Base-by-base conservation (phyloP, 2,797 vertebrate species). In the Phyllotis vaccarum region DNA sequence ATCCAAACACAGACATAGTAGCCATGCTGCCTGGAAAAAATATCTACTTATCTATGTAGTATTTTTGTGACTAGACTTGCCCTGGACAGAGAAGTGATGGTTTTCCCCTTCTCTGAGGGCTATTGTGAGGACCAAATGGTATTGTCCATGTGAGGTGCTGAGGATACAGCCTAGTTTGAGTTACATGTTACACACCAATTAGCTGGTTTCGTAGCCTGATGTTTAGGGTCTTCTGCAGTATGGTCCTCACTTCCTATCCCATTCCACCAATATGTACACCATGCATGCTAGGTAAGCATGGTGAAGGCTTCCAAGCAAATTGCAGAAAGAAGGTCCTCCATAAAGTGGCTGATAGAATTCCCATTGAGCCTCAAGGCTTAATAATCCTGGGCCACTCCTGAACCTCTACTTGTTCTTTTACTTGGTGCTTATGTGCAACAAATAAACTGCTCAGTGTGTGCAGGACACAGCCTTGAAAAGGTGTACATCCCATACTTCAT, bases 101-200 rank as follows among this genome's bases (percentile, higher is more conserved):
- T n/a, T 86, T 58, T n/a, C 3, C 43, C 60, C 34, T 58, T 40
- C 49, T 86, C 22, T 52, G 56, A 86, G 72, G 10, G 43, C 34
- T 64, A 31, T 43, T 91, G 17, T 76, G 40, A 81, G 87, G 58
- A 93, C 49, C 40, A 24, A 90, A 43, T 46, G 46, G 54, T n/a
- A 74, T 3, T 31, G 79, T 40, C 31, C 11, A 0, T 52, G 9
- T 13, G 34, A 81, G 64, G 81, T 27, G 9, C n/a, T 90, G 60
- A 64, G 64, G 54, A 46, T 6, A 17, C 19, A 3, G 19, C 56
- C 24, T 34, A 40, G 37, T 66, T 75, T 43, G 85, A 95, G 60
- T 49, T 17, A 37, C n/a, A 10, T 83, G 58, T 85, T 82, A 43
- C 8, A 82, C 27, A 46, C 58, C 37, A 43, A 40, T 31, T 82